Conservation (phyloP, 2,888 invertebrate genomes). For the Keiferia lycopersicella region DNA sequence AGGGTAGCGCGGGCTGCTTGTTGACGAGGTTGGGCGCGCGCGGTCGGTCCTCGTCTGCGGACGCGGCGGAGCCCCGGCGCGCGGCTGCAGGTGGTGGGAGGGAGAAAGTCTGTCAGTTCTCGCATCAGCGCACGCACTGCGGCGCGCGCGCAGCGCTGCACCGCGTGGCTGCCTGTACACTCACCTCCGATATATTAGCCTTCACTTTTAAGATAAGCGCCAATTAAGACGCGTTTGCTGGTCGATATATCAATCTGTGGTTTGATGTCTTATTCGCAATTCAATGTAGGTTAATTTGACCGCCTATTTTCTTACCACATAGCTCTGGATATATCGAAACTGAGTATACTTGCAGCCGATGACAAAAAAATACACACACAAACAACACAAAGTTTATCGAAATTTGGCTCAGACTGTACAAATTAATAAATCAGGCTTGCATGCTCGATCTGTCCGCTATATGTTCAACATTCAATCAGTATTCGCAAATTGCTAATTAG, state of each 20-base stretch:
- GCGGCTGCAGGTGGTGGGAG: slow-evolving; percentile 65
- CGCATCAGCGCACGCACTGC: slow-evolving; percentile 61
- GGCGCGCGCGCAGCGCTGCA: slow-evolving; percentile 35
- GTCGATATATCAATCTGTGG: slow-evolving; percentile 16
- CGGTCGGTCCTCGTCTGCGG: slow-evolving; percentile 78
- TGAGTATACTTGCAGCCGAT: background rate
- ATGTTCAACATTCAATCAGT: slow-evolving; percentile 21
- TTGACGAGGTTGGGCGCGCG: slow-evolving; percentile 86
- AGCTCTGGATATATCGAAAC: slow-evolving; percentile 5
- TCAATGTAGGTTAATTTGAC: background rate
- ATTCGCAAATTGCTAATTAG: slow-evolving; percentile 5
- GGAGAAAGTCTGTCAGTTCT: slow-evolving; percentile 61
- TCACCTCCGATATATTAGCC: slow-evolving; percentile 20
- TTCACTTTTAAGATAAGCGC: slow-evolving; percentile 22
- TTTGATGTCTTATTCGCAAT: slow-evolving; percentile 8
- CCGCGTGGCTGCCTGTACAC: slow-evolving; percentile 25
- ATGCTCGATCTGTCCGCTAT: slow-evolving; percentile 25
- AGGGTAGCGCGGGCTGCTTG: slow-evolving; percentile 92
- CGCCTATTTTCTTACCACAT: background rate
- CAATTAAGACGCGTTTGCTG: slow-evolving; percentile 6
- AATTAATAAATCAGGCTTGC: slow-evolving; percentile 23
- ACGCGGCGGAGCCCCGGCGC: slow-evolving; percentile 68
- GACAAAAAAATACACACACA: background rate
- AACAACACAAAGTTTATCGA: background rate
- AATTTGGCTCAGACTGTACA: slow-evolving; percentile 19